Evolutionary conservation across 2,797 vertebrate genomes (phyloP).

Genomic region (Characodon lateralis): DNA sequence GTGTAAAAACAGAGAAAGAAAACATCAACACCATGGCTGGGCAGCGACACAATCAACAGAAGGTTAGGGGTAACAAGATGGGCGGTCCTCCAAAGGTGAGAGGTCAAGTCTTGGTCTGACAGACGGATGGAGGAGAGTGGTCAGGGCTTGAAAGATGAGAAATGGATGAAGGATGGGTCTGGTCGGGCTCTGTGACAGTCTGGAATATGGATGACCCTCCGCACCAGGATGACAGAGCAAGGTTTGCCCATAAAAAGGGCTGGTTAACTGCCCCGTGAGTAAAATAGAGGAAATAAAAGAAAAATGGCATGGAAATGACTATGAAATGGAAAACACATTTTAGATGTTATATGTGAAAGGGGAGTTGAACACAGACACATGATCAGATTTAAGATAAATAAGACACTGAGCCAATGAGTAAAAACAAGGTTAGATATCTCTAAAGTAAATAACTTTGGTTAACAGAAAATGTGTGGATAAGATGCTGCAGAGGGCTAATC

Average conservation of each 20-base stretch:
- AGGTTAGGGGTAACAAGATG: slow-evolving; percentile 72
- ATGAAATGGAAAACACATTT: neutral
- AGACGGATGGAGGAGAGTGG: slow-evolving; percentile 71
- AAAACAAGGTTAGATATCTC: neutral
- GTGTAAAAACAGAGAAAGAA: slow-evolving; percentile 7
- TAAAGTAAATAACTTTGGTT: slow-evolving; percentile 54
- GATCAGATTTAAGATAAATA: neutral
- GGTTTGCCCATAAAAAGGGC: slow-evolving; percentile 11
- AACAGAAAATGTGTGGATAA: slow-evolving; percentile 67
- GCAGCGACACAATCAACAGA: slow-evolving; percentile 64
- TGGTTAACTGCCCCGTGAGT: slow-evolving; percentile 4
- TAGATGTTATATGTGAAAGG: neutral
- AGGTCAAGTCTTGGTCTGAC: slow-evolving; percentile 76
- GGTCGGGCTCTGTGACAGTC: slow-evolving; percentile 55
- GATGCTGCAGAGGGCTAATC: slow-evolving; percentile 71
- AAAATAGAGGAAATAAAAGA: neutral
- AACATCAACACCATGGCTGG: slow-evolving; percentile 8
- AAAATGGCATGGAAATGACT: neutral
- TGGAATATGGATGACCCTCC: slow-evolving; percentile 73
- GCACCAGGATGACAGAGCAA: slow-evolving; percentile 53
- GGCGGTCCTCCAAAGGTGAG: slow-evolving; percentile 68
- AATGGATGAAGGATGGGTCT: slow-evolving; percentile 67
- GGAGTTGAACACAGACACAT: neutral
- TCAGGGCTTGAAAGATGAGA: slow-evolving; percentile 68
- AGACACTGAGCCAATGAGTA: neutral